A percentile compares a stretch with the other conserved stretches of the same genome.
phyloP scores from a whole-genome alignment of 2,888 invertebrate species.

The Pocota personata region DNA sequence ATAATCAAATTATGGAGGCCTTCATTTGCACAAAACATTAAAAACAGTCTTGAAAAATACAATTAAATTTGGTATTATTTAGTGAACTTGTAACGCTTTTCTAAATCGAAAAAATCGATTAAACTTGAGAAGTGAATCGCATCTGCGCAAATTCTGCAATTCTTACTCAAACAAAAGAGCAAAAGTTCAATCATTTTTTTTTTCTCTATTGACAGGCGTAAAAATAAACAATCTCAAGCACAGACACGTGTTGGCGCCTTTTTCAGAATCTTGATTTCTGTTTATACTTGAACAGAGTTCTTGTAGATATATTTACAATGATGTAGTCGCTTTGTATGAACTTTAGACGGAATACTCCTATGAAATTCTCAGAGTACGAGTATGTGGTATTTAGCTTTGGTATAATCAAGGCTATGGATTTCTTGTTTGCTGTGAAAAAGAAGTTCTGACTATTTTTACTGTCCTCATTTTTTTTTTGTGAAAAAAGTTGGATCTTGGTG shows the following conservation, averaged over 20 bases:
- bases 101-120: neutral
- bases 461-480: neutral
- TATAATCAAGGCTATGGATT: neutral
- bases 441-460: neutral
- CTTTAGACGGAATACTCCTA: neutral
- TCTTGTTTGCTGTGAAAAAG: neutral
- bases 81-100: neutral
- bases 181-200: neutral
- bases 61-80: neutral
- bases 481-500: neutral
- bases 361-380: neutral
- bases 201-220: neutral
- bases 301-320: neutral
- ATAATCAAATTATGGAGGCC: neutral
- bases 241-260: neutral
- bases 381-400: neutral
- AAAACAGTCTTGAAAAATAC: neutral
- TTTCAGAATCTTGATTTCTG: neutral
- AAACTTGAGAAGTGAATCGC: neutral
- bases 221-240: neutral
- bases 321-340: neutral
- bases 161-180: neutral
- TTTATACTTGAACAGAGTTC: neutral
- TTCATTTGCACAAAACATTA: neutral
- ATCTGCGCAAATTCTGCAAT: neutral